Evolutionary conservation across 2,888 invertebrate genomes (phyloP).

Genomic region (Ichneumoninae sp.): DNA sequence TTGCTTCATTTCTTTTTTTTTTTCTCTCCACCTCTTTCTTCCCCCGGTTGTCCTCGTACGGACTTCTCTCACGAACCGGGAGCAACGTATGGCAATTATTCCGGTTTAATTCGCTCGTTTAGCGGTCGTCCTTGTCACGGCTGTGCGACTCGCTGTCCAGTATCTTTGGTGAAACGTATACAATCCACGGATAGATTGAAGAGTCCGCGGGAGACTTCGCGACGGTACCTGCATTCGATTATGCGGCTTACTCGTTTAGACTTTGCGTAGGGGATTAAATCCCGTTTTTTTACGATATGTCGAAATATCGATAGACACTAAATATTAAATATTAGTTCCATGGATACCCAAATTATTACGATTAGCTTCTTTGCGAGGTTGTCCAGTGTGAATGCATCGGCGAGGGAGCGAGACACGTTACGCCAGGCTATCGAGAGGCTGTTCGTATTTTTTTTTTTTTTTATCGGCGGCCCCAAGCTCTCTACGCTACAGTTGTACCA

Average conservation of each 20-base stretch:
- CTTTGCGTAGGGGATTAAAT: neutral
- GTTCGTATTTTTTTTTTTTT: conserved; percentile 8
- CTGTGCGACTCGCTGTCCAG: conserved; percentile 20
- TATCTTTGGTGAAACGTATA: conserved; percentile 71
- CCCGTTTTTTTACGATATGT: neutral
- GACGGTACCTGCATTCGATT: conserved; percentile 6
- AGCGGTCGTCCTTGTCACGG: conserved; percentile 79
- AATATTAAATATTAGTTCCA: neutral
- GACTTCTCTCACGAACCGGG: conserved; percentile 62
- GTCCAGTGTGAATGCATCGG: neutral
- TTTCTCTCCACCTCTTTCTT: conserved; percentile 34
- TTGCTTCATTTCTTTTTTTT: neutral
- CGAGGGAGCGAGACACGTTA: neutral
- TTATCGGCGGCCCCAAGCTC: neutral
- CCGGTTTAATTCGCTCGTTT: conserved; percentile 79
- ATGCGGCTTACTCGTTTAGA: conserved; percentile 14
- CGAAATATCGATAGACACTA: too few relatives aligned
- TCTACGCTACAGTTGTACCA: neutral
- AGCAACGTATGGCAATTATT: conserved; percentile 75
- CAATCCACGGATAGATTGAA: conserved; percentile 69
- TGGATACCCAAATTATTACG: neutral
- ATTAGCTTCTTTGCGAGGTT: neutral
- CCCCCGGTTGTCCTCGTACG: conserved; percentile 49
- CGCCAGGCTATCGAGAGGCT: neutral
- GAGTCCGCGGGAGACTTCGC: conserved; percentile 21